Evolutionary conservation across 2,888 invertebrate species (phyloP).

Genomic region (Abrostola triplasia): DNA sequence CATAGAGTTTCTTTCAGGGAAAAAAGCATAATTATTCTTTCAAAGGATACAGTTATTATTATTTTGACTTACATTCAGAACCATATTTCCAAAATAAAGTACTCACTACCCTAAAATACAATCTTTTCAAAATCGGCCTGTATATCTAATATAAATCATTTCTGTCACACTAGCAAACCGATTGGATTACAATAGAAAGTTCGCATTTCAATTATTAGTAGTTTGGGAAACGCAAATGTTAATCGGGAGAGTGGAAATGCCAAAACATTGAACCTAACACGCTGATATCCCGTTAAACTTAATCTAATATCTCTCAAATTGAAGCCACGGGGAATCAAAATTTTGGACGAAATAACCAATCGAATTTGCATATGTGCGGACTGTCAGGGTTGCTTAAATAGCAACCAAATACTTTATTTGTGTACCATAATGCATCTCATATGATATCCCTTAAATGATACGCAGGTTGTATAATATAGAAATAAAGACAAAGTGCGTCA

Average conservation of each 20-base stretch:
- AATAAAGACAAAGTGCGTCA: too few relatives aligned
- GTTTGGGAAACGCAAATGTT: conserved; percentile 3
- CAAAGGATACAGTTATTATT: too few relatives aligned
- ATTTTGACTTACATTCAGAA: too few relatives aligned
- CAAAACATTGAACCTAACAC: conserved; percentile 50
- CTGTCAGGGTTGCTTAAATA: conserved; percentile 47
- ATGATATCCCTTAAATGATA: too few relatives aligned
- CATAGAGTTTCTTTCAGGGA: too few relatives aligned
- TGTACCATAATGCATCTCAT: not conserved
- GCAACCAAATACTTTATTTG: not conserved
- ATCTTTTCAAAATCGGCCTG: too few relatives aligned
- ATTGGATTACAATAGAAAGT: conserved; percentile 1
- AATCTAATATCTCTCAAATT: conserved; percentile 56
- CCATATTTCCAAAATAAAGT: too few relatives aligned
- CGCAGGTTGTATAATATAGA: too few relatives aligned
- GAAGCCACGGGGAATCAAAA: conserved; percentile 59
- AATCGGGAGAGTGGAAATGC: conserved; percentile 27
- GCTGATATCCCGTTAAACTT: conserved; percentile 49
- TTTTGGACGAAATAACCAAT: conserved; percentile 56
- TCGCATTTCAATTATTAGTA: conserved; percentile 6
- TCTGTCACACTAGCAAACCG: not conserved
- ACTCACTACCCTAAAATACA: too few relatives aligned
- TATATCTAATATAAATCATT: too few relatives aligned
- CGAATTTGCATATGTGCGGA: conserved; percentile 66
- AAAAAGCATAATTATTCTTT: too few relatives aligned